These are phyloP conservation scores for Zapornia atra DNA, from an alignment of 2,113 vertebrate species.

Conservation along the genomic window DNA sequence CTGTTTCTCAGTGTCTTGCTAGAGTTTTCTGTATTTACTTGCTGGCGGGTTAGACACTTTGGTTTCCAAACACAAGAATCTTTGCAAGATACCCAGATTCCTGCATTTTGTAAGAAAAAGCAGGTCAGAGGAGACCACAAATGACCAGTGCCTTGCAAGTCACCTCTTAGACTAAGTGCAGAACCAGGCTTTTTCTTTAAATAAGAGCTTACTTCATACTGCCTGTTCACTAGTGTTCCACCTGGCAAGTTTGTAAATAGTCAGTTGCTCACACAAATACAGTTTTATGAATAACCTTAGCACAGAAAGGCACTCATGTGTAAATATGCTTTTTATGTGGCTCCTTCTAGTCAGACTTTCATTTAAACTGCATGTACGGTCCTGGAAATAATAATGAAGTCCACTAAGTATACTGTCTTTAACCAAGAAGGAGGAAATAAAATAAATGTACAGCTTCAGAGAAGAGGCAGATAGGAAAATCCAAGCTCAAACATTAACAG, in stretches of 20 bases:
- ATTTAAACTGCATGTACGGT: background rate
- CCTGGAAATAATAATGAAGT: background rate
- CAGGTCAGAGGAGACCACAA: background rate
- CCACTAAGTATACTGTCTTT: background rate
- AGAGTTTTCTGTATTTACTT: background rate
- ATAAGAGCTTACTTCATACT: background rate
- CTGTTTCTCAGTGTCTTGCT: background rate
- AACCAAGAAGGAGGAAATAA: background rate
- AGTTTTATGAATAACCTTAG: background rate
- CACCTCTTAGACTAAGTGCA: background rate
- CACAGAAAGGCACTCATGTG: background rate
- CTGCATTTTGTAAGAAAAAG: background rate
- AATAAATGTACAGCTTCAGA: background rate
- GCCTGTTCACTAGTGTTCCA: background rate
- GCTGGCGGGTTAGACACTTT: background rate
- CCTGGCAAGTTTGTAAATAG: background rate
- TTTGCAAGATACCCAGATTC: background rate
- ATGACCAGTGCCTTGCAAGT: background rate
- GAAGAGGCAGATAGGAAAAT: background rate
- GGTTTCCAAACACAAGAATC: background rate
- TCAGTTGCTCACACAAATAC: background rate
- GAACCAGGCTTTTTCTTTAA: background rate
- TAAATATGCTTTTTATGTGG: background rate
- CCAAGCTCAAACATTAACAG: background rate
- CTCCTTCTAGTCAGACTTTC: background rate